Conservation (phyloP, 2,797 vertebrate genomes). For the Phataginus tricuspis region DNA sequence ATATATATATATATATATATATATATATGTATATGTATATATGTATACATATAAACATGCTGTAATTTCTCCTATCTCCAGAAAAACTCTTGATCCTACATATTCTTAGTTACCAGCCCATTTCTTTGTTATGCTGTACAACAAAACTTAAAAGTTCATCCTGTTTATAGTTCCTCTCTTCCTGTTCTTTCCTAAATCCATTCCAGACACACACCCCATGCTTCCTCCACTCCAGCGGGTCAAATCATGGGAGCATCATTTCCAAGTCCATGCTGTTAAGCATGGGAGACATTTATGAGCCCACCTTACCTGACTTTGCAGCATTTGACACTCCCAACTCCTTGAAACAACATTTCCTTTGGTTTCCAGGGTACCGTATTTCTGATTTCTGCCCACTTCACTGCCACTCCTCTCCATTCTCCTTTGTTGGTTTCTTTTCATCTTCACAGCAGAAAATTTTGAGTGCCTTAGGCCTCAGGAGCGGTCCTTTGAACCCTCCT, state of each 20-base stretch:
- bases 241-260: background rate
- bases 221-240: background rate
- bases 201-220: background rate
- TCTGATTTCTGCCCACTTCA: background rate
- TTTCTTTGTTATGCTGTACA: slow-evolving; percentile 10
- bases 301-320: background rate
- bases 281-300: background rate
- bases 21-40: background rate
- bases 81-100: background rate
- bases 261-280: background rate
- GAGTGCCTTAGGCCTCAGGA: background rate
- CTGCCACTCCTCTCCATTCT: background rate
- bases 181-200: background rate
- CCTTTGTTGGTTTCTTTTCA: background rate
- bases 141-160: slow-evolving; percentile 17
- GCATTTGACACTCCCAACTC: background rate
- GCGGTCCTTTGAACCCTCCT: background rate
- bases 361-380: background rate
- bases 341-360: slow-evolving; percentile 10
- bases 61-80: background rate
- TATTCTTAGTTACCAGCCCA: background rate
- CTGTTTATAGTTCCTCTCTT: background rate
- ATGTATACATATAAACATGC: background rate
- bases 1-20: background rate
- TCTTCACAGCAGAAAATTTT: background rate